Evolutionary conservation across 2,888 invertebrate species (phyloP).

Genomic region (Sarcophaga rosellei): DNA sequence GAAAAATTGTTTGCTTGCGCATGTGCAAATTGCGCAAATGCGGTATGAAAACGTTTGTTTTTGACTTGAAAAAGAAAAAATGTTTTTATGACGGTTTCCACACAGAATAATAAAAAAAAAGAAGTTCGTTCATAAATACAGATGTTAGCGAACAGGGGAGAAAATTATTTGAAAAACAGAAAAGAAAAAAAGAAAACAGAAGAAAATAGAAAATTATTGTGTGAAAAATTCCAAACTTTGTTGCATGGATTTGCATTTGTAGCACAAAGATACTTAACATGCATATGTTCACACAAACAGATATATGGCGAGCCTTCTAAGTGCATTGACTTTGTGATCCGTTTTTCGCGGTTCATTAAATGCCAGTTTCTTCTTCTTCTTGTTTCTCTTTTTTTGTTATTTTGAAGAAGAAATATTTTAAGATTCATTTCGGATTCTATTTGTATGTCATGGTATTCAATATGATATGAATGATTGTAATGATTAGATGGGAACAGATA

Average conservation of each 20-base stretch:
- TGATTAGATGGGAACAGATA: no score
- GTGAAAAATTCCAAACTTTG: constrained; percentile 51
- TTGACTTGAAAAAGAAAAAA: neutral
- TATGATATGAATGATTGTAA: no score
- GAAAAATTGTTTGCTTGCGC: constrained; percentile 59
- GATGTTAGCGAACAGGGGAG: constrained; percentile 9
- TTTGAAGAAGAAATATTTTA: no score
- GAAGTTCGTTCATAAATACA: no score
- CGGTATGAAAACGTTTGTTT: constrained; percentile 29
- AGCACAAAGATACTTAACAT: neutral
- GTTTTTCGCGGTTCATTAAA: constrained; percentile 15
- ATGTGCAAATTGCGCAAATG: constrained; percentile 62
- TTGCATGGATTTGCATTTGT: neutral
- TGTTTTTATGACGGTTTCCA: neutral
- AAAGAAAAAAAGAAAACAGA: constrained; percentile 33
- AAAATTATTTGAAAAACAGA: constrained; percentile 42
- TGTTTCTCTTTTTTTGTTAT: no score
- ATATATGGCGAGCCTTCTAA: constrained; percentile 14
- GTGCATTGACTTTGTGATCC: constrained; percentile 27
- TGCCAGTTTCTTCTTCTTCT: neutral
- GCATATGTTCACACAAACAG: neutral
- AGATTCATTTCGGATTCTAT: no score
- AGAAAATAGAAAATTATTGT: constrained; percentile 57
- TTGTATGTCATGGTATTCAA: no score
- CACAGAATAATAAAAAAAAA: neutral